Conservation (phyloP, 2,113 vertebrate genomes). For the Psettodes erumei region DNA sequence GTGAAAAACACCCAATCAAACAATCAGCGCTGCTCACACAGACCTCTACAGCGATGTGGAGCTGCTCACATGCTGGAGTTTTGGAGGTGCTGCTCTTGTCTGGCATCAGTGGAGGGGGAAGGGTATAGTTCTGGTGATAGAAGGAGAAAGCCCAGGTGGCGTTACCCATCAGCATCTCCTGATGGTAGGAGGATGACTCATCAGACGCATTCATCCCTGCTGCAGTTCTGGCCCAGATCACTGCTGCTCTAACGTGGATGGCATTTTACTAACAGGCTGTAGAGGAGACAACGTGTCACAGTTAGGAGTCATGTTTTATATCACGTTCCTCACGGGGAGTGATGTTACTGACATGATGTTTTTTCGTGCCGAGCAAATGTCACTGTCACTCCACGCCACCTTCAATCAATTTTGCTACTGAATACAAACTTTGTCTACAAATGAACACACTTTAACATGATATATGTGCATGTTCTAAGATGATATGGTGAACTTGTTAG, state of each 20-base stretch:
- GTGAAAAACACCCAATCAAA: no score
- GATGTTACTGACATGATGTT: not conserved
- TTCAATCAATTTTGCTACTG: not conserved
- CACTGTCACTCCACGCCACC: not conserved
- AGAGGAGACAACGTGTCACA: not conserved
- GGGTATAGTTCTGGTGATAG: constrained; percentile 63
- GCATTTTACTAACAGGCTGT: constrained; percentile 50
- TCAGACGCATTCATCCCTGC: constrained; percentile 66
- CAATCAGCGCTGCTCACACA: not conserved
- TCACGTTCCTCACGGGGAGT: not conserved
- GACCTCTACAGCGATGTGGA: constrained; percentile 86
- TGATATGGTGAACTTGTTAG: no score
- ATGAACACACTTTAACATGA: no score
- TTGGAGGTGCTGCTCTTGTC: constrained; percentile 57
- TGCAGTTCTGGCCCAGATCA: constrained; percentile 41
- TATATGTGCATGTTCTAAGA: no score
- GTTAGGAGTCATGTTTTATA: not conserved
- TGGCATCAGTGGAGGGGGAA: constrained; percentile 32
- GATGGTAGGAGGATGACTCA: constrained; percentile 37
- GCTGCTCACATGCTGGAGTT: constrained; percentile 84
- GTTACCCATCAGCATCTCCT: constrained; percentile 58
- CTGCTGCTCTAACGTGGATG: not conserved
- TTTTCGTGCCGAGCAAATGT: not conserved
- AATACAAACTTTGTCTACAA: not conserved
- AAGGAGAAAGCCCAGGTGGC: constrained; percentile 53